Conservation (phyloP, 2,113 vertebrate species). For the Peucedramus taeniatus region DNA sequence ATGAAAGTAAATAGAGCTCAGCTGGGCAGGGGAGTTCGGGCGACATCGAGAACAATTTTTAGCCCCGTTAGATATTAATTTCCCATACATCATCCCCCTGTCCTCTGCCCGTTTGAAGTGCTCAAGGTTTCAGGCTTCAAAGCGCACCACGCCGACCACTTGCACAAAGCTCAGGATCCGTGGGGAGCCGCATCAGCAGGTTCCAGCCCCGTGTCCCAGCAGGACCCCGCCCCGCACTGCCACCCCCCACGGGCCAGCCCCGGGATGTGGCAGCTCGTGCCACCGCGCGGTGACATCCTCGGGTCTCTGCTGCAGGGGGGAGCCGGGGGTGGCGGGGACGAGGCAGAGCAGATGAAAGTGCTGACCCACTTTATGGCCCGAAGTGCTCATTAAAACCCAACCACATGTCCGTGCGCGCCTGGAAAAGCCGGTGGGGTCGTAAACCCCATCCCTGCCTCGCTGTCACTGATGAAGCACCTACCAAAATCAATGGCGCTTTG, state of each 20-base stretch:
- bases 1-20: conserved; percentile 68
- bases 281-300: background rate
- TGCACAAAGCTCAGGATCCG: conserved; percentile 48
- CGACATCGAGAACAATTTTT: conserved; percentile 60
- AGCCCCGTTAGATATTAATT: conserved; percentile 74
- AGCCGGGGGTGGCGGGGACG: fast-evolving
- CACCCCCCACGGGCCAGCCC: background rate
- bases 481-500: conserved; percentile 23
- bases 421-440: background rate
- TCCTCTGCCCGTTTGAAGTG: conserved; percentile 73
- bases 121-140: conserved; percentile 72
- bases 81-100: conserved; percentile 67
- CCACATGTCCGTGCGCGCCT: background rate
- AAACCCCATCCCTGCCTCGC: background rate
- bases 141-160: conserved; percentile 46
- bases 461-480: background rate
- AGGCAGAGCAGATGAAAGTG: background rate
- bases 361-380: background rate
- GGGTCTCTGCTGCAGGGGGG: background rate
- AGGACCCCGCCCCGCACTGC: background rate
- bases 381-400: conserved; percentile 16
- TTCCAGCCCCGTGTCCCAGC: conserved; percentile 2
- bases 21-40: conserved; percentile 57
- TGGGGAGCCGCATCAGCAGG: conserved; percentile 57
- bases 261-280: background rate